Evolutionary conservation across 2,888 invertebrate genomes (phyloP).

Genomic region (Caenorhabditis plicata): DNA sequence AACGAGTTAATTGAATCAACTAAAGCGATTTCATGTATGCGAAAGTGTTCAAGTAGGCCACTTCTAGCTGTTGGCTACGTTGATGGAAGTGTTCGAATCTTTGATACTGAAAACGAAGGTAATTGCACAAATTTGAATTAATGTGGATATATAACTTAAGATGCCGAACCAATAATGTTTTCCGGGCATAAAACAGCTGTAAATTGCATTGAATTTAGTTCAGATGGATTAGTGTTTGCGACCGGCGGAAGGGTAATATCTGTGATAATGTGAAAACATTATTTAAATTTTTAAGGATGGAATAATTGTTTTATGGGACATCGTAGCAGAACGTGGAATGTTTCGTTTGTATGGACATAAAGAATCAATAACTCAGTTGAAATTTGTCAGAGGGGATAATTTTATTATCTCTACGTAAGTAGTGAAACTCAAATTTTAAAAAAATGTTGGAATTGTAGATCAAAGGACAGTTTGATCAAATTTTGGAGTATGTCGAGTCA

Average conservation of each 20-base stretch:
- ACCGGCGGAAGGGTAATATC: slow-evolving; percentile 80
- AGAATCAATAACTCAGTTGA: slow-evolving; percentile 78
- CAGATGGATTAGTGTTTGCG: slow-evolving; percentile 80
- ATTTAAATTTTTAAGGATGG: slow-evolving; percentile 74
- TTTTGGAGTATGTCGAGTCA: slow-evolving; percentile 95
- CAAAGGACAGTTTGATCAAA: slow-evolving; percentile 91
- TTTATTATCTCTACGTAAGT: slow-evolving; percentile 68
- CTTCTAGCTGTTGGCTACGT: slow-evolving; percentile 87
- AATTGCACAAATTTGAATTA: background rate
- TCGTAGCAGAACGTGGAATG: slow-evolving; percentile 85
- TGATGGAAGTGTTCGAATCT: slow-evolving; percentile 75
- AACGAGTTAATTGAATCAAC: slow-evolving; percentile 65
- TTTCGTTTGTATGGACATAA: slow-evolving; percentile 89
- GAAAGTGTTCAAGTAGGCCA: slow-evolving; percentile 77
- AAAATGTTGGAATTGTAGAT: slow-evolving; percentile 67
- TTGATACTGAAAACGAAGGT: slow-evolving; percentile 31
- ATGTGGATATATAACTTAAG: slow-evolving; percentile 16
- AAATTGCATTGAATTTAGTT: slow-evolving; percentile 81
- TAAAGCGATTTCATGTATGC: slow-evolving; percentile 78
- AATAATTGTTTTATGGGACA: slow-evolving; percentile 90
- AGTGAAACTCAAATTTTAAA: background rate
- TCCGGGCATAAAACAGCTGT: slow-evolving; percentile 84
- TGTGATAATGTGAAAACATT: background rate
- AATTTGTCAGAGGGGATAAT: slow-evolving; percentile 66
- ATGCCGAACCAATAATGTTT: slow-evolving; percentile 74